These are phyloP conservation scores for Drosophila bifasciata DNA, from an alignment of 1,140 invertebrate genomes.

Conservation along the genomic window DNA sequence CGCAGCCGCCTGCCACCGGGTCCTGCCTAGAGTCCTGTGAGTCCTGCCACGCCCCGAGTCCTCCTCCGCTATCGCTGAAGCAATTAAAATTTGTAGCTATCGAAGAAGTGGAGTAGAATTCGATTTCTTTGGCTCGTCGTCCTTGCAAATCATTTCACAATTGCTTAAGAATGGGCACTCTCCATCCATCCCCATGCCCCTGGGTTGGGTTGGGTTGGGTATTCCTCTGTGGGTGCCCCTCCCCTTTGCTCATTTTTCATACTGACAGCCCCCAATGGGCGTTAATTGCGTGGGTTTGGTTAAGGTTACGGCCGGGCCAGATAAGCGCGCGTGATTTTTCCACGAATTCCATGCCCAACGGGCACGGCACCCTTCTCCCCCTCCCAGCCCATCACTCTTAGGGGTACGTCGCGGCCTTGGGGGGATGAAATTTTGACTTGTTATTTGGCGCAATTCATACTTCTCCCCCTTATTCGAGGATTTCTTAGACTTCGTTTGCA, in stretches of 20 bases:
- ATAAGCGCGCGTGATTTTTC: slow-evolving; percentile 83
- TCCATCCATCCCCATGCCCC: no score
- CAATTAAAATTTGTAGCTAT: slow-evolving; percentile 81
- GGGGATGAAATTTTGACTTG: slow-evolving; percentile 44
- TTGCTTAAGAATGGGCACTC: slow-evolving; percentile 44
- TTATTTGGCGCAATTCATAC: slow-evolving; percentile 40
- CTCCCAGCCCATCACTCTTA: no score
- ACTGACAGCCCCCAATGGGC: slow-evolving; percentile 78
- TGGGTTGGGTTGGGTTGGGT: background rate
- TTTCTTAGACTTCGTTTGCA: slow-evolving; percentile 29
- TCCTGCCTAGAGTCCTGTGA: slow-evolving; percentile 19
- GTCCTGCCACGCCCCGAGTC: slow-evolving; percentile 19
- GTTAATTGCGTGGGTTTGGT: slow-evolving; percentile 77
- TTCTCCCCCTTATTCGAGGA: slow-evolving; percentile 4
- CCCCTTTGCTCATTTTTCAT: slow-evolving; percentile 65
- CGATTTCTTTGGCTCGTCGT: slow-evolving; percentile 70
- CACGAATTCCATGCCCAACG: slow-evolving; percentile 69
- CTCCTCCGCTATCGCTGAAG: slow-evolving; percentile 57
- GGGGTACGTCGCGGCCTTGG: background rate
- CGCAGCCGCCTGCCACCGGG: background rate
- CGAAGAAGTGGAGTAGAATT: slow-evolving; percentile 57
- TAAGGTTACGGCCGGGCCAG: slow-evolving; percentile 54
- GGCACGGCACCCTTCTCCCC: slow-evolving; percentile 30
- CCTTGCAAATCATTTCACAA: slow-evolving; percentile 77
- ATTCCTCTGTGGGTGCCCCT: slow-evolving; percentile 17